These are phyloP conservation scores for Thripadectes ignobilis DNA, from an alignment of 2,797 vertebrate genomes.

Conservation along the genomic window DNA sequence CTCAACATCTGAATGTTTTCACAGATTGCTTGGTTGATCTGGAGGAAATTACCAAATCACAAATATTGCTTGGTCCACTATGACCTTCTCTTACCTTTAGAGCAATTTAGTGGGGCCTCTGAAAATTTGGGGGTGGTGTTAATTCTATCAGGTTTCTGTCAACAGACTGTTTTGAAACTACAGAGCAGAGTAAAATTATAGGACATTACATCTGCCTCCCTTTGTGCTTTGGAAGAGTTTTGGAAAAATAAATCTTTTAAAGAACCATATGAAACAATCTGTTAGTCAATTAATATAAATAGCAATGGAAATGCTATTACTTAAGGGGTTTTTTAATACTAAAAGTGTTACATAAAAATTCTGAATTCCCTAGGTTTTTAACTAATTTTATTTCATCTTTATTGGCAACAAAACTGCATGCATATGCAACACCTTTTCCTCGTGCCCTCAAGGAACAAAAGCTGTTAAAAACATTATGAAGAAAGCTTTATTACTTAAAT, in stretches of 20 bases:
- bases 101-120: neutral
- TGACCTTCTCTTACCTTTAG: neutral
- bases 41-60: neutral
- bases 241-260: slow-evolving; percentile 61
- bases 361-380: slow-evolving; percentile 65
- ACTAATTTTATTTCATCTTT: slow-evolving; percentile 72
- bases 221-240: slow-evolving; percentile 51
- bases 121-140: neutral
- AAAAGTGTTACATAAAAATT: slow-evolving; percentile 57
- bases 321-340: slow-evolving; percentile 38
- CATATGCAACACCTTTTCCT: slow-evolving; percentile 66
- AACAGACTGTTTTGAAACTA: slow-evolving; percentile 16
- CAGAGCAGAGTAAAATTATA: neutral
- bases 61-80: neutral
- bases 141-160: neutral
- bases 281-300: slow-evolving; percentile 68
- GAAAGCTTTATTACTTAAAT: slow-evolving; percentile 62
- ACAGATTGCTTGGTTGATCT: neutral
- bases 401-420: slow-evolving; percentile 61
- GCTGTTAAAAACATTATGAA: slow-evolving; percentile 64
- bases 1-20: neutral
- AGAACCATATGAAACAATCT: slow-evolving; percentile 33
- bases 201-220: neutral
- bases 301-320: slow-evolving; percentile 62
- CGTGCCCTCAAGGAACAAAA: slow-evolving; percentile 58